Evolutionary conservation across 2,113 vertebrate genomes (phyloP), one percentile per base, ranked within the genome.

Genomic region (Mesocricetus auratus): DNA sequence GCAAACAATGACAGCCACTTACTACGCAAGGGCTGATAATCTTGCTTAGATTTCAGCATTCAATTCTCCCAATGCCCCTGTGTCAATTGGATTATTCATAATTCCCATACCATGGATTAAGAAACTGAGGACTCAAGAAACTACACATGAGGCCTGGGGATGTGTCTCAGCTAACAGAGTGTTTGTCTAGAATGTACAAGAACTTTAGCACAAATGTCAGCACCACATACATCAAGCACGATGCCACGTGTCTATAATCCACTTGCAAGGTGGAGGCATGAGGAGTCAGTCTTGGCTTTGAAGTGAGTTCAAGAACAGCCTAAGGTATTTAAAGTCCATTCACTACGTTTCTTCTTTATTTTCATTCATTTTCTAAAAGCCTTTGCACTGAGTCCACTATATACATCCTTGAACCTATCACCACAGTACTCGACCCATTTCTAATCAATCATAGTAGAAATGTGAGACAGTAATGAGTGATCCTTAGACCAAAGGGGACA

Each of bases 171-270:
- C 17, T 47, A 22, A 22, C 4, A 68, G 26, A 66, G 45, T 68
- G 10, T 19, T 50, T 68, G 6, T 66, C 62, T 66, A 64, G 58
- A 33, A 21, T 47, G 17, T 19, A 12, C 16, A 47, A 86, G 82
- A 47, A 42, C 42, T 66, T 47, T 29, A 45, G 5, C 17, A 31
- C 31, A 13, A 47, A 47, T 21, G 9, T 62, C 16, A 64, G 3
- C 12, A 47, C 60, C 2, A 3, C 42, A 66, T 21, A 7, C 12
- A 36, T 2, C 8, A 13, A 31, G 8, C 42, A 3, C 0, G 1
- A 16, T 45, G 29, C 29, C 16, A 36, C 10, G 11, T 11, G 10
- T 86, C 42, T 85, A 24, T 11, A 31, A 62, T 10, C 4, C 26
- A 42, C 53, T 39, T 62, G 36, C 19, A 60, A 82, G 53, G n/a